A percentile compares a stretch with the other conserved stretches of the same genome.
Conservation (phyloP, 1,140 invertebrate genomes). For the Zophobas atratus region DNA sequence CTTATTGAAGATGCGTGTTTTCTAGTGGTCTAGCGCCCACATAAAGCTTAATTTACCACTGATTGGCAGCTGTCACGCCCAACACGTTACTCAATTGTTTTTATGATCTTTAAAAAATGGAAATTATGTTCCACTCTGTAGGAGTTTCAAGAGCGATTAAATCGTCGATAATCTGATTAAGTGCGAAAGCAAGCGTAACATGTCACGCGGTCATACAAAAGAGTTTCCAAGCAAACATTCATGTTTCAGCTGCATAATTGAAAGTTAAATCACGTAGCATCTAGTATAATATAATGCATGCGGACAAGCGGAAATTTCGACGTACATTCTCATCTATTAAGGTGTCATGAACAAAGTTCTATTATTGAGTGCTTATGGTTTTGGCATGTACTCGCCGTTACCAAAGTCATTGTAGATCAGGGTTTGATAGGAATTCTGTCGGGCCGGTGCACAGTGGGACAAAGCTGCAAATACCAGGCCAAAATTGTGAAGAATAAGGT, state of each 20-base stretch:
- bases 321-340: conserved; percentile 2
- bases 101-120: too few species aligned
- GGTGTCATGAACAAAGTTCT: conserved; percentile 2
- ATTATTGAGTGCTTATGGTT: not conserved
- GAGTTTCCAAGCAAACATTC: not conserved
- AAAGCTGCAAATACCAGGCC: too few species aligned
- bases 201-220: not conserved
- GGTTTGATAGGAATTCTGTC: not conserved
- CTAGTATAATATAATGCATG: not conserved
- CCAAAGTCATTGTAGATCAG: not conserved
- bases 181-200: conserved; percentile 1
- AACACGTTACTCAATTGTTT: not conserved
- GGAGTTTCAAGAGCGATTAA: not conserved
- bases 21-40: too few species aligned
- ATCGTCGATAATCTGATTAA: not conserved
- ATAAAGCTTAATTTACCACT: too few species aligned
- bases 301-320: conserved; percentile 13
- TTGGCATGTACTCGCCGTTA: conserved; percentile 5
- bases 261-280: conserved; percentile 13
- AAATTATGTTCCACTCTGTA: not conserved
- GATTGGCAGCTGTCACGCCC: too few species aligned
- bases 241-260: not conserved
- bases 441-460: too few species aligned
- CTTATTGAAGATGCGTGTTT: too few species aligned
- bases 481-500: too few species aligned